These are phyloP conservation scores for Eucriotettix oculatus DNA, from an alignment of 2,888 invertebrate species.

Conservation along the genomic window DNA sequence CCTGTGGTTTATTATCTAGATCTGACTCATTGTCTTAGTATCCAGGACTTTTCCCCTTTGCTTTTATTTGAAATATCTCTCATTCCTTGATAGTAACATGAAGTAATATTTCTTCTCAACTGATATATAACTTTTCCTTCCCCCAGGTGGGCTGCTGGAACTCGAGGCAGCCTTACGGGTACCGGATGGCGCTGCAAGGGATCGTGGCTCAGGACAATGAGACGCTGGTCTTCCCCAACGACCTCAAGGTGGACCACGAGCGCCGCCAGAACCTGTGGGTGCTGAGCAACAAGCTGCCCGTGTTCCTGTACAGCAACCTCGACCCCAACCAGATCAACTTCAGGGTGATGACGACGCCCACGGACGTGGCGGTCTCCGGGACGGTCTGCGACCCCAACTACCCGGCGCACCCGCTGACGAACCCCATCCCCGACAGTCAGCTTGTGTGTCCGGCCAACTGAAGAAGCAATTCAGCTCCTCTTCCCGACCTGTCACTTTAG, in stretches of 20 bases:
- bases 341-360: slow-evolving; percentile 49
- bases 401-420: slow-evolving; percentile 15
- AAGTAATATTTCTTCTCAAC: not conserved
- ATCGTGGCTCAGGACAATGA: slow-evolving; percentile 42
- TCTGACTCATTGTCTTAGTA: too few species aligned
- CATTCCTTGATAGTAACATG: not conserved
- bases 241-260: slow-evolving; percentile 58
- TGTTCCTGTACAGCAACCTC: slow-evolving; percentile 49
- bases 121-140: not conserved
- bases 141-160: slow-evolving; percentile 54
- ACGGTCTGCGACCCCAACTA: slow-evolving; percentile 49
- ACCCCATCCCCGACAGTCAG: not conserved
- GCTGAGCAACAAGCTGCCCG: slow-evolving; percentile 55
- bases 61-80: not conserved
- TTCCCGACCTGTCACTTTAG: too few species aligned
- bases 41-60: too few species aligned
- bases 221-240: slow-evolving; percentile 63
- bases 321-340: slow-evolving; percentile 52
- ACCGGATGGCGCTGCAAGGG: slow-evolving; percentile 26
- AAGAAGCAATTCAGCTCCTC: too few species aligned
- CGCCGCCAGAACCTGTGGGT: slow-evolving; percentile 55
- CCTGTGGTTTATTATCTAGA: too few species aligned
- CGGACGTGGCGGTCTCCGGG: slow-evolving; percentile 41
- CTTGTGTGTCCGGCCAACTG: not conserved
- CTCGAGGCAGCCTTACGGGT: slow-evolving; percentile 18